Conservation (phyloP, 1,140 invertebrate genomes). For the Brachystomella parvula region DNA sequence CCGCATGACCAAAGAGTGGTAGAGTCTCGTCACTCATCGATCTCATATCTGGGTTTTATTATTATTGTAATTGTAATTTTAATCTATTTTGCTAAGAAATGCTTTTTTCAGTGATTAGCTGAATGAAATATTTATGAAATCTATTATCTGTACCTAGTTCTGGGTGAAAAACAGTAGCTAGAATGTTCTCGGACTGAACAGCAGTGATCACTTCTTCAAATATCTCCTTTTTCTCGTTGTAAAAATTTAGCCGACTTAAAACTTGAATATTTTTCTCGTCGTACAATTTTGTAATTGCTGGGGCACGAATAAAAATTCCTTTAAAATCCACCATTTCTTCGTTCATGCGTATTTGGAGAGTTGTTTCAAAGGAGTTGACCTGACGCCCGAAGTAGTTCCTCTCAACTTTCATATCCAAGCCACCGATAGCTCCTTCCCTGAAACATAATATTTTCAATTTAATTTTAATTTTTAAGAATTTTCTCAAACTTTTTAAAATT, state of each 20-base stretch:
- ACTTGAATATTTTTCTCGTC: too few species aligned
- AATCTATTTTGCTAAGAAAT: too few species aligned
- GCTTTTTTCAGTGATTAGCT: too few species aligned
- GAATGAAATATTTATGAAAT: too few species aligned
- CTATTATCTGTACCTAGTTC: too few species aligned
- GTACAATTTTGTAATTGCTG: neutral
- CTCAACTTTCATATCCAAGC: neutral
- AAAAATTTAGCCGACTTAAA: too few species aligned
- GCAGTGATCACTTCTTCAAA: neutral
- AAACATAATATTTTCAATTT: neutral
- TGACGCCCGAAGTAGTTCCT: conserved; percentile 8
- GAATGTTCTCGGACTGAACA: neutral
- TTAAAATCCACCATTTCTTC: neutral
- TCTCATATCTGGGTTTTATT: too few species aligned
- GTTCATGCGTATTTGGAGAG: neutral
- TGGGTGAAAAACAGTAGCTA: conserved; percentile 6
- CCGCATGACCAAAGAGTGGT: too few species aligned
- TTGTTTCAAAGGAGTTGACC: neutral
- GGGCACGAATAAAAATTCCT: neutral
- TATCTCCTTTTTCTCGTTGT: too few species aligned
- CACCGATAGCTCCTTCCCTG: neutral
- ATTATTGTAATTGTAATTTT: too few species aligned
- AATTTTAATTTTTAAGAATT: too few species aligned
- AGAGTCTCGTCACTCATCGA: too few species aligned
- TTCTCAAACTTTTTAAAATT: neutral